Base-by-base conservation (phyloP, 2,113 vertebrate species). In the Capreolus pygargus region DNA sequence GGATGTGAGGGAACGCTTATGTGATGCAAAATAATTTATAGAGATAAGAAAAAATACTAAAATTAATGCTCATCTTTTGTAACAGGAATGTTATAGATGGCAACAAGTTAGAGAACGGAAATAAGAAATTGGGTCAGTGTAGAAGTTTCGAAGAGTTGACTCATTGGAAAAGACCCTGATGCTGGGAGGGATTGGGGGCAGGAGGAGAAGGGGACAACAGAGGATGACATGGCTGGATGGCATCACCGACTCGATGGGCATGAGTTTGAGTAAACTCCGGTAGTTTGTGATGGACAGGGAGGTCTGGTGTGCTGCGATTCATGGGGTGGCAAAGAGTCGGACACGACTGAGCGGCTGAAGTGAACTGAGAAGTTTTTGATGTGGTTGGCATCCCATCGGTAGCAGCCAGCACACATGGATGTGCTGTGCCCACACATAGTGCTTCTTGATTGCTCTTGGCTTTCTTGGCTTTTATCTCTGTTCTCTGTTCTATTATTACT, bases 351-450 rank as follows among this genome's bases (percentile, higher is more conserved):
- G 47, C 3, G 3, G 12, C 47, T 50, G 47, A 50, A 50, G 47
- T 50, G 47, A 50, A 50, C 47, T 50, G 47, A 15, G 14, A 76
- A 33, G 30, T 10, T 67, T 89, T 91, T n/a, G 28, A 23, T 47
- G 2, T 23, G 30, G 23, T 30, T 3, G 43, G 47, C 43, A 39
- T 16, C 10, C 6, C 9, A 8, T 0, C 6, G 30, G 47, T 21
- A 50, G 43, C 30, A 55, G 7, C 10, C 12, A 10, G 50, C 9
- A 25, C 5, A 33, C 0, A 8, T 10, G 33, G 10, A 10, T 23
- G 6, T 52, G 5, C 33, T 60, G 33, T 43, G 76, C 4, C 60
- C 28, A 1, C 11, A 54, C 13, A n/a, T 5, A 11, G 2, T 3
- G 28, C 11, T 70, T 83, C 13, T 21, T 58, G 25, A 8, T 8